These are phyloP conservation scores for Hystrix brachyura DNA, from an alignment of 2,113 vertebrate species.

Conservation along the genomic window DNA sequence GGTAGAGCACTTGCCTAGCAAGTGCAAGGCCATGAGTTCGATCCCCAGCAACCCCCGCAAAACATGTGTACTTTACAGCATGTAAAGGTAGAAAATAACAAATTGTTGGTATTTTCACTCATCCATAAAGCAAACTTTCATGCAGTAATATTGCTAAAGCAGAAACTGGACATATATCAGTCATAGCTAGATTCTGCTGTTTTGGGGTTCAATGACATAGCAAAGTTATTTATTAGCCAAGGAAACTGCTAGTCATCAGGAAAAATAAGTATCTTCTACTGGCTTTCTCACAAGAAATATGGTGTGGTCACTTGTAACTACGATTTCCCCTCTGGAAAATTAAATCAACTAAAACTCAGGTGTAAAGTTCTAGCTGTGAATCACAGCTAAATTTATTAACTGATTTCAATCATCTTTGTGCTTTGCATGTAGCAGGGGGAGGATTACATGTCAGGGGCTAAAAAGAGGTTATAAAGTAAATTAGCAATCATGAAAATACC, in stretches of 20 bases:
- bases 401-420: background rate
- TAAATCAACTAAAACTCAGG: background rate
- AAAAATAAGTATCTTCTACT: slow-evolving; percentile 62
- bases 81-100: slow-evolving; percentile 57
- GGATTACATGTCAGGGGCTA: background rate
- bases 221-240: slow-evolving; percentile 54
- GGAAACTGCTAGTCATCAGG: background rate
- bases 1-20: too few relatives aligned
- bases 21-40: too few relatives aligned
- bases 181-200: slow-evolving; percentile 36
- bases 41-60: too few relatives aligned
- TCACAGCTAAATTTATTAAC: background rate
- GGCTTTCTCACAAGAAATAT: background rate
- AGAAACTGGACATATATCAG: background rate
- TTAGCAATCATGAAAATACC: background rate
- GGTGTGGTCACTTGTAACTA: background rate
- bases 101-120: slow-evolving; percentile 34
- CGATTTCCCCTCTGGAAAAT: slow-evolving; percentile 47
- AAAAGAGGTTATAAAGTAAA: background rate
- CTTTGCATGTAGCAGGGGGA: background rate
- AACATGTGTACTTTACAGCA: slow-evolving; percentile 9
- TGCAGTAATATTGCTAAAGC: slow-evolving; percentile 57
- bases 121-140: slow-evolving; percentile 65
- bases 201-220: background rate
- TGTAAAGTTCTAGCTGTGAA: background rate